Conservation (phyloP, 2,888 invertebrate species). For the Copidosoma aretas region DNA sequence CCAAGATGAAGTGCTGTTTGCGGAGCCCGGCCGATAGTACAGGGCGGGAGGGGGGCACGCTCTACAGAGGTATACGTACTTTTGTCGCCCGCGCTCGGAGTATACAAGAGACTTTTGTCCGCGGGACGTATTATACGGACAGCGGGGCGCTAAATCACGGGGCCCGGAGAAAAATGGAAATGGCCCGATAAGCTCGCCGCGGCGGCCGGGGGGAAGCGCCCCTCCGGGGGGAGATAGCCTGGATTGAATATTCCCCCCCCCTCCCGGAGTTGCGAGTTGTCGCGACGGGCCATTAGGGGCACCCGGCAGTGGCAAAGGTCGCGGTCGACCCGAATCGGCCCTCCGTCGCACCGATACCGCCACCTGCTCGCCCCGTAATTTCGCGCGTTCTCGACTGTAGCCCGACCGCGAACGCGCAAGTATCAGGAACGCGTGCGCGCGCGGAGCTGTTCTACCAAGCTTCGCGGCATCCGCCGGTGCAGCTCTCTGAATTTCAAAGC, state of each 20-base stretch:
- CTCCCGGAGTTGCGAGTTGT: too few relatives aligned
- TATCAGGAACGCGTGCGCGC: neutral
- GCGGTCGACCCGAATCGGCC: slow-evolving; percentile 16
- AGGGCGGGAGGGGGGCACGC: neutral
- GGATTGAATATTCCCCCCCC: too few relatives aligned
- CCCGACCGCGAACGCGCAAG: neutral
- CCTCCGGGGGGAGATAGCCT: too few relatives aligned
- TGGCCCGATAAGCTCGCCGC: neutral
- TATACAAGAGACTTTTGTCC: too few relatives aligned
- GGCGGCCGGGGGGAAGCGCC: too few relatives aligned
- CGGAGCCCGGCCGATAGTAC: neutral
- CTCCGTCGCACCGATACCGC: neutral
- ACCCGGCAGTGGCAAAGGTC: neutral
- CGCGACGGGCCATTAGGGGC: neutral
- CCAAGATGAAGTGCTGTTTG: slow-evolving; percentile 4
- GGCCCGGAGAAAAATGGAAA: slow-evolving; percentile 26
- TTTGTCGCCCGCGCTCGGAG: too few relatives aligned
- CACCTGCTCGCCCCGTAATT: slow-evolving; percentile 22
- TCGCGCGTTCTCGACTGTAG: slow-evolving; percentile 36
- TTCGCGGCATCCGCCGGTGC: slow-evolving; percentile 9
- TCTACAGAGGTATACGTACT: too few relatives aligned
- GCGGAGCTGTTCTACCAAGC: slow-evolving; percentile 18
- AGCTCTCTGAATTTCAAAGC: slow-evolving; percentile 32
- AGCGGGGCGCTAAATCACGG: too few relatives aligned
- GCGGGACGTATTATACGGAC: too few relatives aligned